These are phyloP conservation scores for Ptilodon capucinus DNA, from an alignment of 2,888 invertebrate species.

Conservation along the genomic window DNA sequence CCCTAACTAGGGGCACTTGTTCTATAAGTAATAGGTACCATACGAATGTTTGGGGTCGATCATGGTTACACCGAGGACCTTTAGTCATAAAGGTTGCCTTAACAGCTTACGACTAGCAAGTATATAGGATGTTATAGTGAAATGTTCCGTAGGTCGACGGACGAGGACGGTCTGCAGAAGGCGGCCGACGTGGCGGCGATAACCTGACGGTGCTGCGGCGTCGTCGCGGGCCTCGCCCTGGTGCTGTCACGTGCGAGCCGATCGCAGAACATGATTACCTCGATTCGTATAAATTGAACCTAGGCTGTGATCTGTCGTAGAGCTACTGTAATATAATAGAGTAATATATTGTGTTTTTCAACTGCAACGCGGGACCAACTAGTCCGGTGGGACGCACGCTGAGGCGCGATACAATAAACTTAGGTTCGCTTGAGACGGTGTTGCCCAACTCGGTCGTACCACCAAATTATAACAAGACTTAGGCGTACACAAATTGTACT, in stretches of 20 bases:
- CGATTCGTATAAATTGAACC: slow-evolving; percentile 53
- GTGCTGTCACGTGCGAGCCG: slow-evolving; percentile 1
- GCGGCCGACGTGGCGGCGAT: slow-evolving; percentile 66
- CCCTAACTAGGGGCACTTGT: too few relatives aligned
- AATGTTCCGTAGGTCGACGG: slow-evolving; percentile 54
- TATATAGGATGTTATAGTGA: too few relatives aligned
- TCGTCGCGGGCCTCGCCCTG: slow-evolving; percentile 10
- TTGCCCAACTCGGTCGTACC: too few relatives aligned
- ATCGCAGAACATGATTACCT: slow-evolving; percentile 34
- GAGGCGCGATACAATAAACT: background rate
- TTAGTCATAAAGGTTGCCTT: too few relatives aligned
- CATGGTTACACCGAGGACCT: too few relatives aligned
- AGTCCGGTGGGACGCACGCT: slow-evolving; percentile 21
- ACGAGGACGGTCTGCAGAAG: slow-evolving; percentile 70
- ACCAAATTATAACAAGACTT: too few relatives aligned
- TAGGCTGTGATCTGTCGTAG: slow-evolving; percentile 80
- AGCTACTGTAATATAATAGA: slow-evolving; percentile 51
- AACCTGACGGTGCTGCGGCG: slow-evolving; percentile 57
- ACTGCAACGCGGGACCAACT: slow-evolving; percentile 62
- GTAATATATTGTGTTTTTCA: slow-evolving; percentile 57
- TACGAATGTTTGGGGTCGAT: too few relatives aligned
- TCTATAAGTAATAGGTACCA: too few relatives aligned
- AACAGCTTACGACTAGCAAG: too few relatives aligned
- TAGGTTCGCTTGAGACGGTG: background rate
- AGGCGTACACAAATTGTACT: too few relatives aligned